phyloP scores from a whole-genome alignment of 2,888 invertebrate species.

The Bimastos eiseni region DNA sequence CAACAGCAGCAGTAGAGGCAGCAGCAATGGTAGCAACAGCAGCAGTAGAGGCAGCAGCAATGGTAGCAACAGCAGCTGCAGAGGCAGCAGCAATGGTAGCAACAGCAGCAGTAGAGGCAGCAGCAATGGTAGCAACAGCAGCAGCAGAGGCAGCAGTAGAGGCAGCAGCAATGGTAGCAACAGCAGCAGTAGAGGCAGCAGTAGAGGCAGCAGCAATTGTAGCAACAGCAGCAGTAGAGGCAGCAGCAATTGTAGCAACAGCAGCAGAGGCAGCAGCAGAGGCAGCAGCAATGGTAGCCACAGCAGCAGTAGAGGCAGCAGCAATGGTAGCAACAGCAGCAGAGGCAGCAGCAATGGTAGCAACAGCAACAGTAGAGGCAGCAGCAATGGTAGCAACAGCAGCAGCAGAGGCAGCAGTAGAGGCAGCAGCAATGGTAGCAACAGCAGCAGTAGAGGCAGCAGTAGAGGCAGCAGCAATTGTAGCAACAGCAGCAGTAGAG shows the following conservation, averaged over 20 bases:
- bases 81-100: neutral
- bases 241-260: neutral
- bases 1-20: too few relatives aligned
- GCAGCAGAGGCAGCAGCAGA: neutral
- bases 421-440: neutral
- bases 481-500: neutral
- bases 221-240: too few relatives aligned
- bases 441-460: neutral
- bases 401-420: too few relatives aligned
- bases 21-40: neutral
- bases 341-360: too few relatives aligned
- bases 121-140: neutral
- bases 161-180: neutral
- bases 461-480: neutral
- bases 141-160: too few relatives aligned
- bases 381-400: too few relatives aligned
- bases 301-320: neutral
- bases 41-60: neutral
- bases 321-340: neutral
- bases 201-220: neutral
- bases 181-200: neutral
- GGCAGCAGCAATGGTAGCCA: too few relatives aligned
- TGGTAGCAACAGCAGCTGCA: too few relatives aligned
- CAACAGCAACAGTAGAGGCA: neutral
- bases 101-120: neutral